Base-by-base conservation (phyloP, 2,888 invertebrate species). In the Timema podura region DNA sequence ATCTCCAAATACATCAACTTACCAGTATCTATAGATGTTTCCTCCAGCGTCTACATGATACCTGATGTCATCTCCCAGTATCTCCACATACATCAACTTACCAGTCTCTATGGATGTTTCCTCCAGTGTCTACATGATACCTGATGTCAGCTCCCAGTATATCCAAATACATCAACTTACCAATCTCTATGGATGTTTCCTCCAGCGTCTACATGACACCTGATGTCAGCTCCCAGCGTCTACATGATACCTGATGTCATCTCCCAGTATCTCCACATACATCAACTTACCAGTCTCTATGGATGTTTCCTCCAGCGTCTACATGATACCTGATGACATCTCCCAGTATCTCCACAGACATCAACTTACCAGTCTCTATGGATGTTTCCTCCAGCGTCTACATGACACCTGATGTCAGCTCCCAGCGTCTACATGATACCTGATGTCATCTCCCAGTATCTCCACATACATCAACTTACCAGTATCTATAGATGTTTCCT, bases 101-200 rank as follows among this genome's bases (percentile, higher is more conserved):
- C 91, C 91, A 91, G 78, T 91, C 88, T 74, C 88, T 87, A 72
- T 89, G 88, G 74, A 86, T 86, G 68, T 83, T 83, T 15, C 87
- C 86, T 67, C 83, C 82, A 47, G 88, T 85, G 76, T 89, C 88
- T 6, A 89, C 86, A 78, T 92, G 92, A 78, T 89, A 91, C 54
- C 89, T 85, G 72, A 93, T 89, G 77, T 91, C 88, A 75, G 91
- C 92, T 0, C 94, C 86, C 71, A 96, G 92, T 7, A 95, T 90
- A 9, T 3, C 11, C 0, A 11, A 0, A n/a, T 10, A 49, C n/a
- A 16, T 11, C 16, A 9, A 8, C 79, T 79, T 75, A 90, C 91
- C 91, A 91, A 78, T 91, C 88, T 74, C 88, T 87, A 72, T 89
- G 88, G 74, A 86, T 86, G 68, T 83, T 83, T 15, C 87, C 86